Conservation (phyloP, 2,797 vertebrate species). For the Ptychadena robeensis region DNA sequence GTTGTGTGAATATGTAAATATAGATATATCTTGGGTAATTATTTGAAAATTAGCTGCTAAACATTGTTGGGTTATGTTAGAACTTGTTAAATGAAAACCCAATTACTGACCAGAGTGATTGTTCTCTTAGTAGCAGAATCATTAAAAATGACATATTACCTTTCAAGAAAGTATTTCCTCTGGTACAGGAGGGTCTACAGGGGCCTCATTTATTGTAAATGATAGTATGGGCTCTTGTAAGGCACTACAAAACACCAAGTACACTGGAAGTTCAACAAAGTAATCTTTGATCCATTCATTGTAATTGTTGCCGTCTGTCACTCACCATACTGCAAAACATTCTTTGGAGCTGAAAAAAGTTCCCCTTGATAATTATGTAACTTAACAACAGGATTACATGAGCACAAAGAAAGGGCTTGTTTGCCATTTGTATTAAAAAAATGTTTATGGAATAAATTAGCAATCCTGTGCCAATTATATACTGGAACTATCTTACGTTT, state of each 20-base stretch:
- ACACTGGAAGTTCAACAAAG: constrained; percentile 49
- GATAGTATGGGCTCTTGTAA: constrained; percentile 52
- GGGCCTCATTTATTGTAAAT: constrained; percentile 59
- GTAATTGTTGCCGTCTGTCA: constrained; percentile 56
- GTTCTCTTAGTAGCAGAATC: constrained; percentile 50
- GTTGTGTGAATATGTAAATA: constrained; percentile 8
- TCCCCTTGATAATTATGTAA: constrained; percentile 47
- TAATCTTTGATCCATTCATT: constrained; percentile 54
- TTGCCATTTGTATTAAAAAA: background rate
- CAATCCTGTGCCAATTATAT: background rate
- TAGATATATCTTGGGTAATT: constrained; percentile 18
- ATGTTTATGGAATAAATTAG: background rate
- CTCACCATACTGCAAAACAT: constrained; percentile 26
- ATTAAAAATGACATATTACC: constrained; percentile 59
- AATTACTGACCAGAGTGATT: constrained; percentile 56
- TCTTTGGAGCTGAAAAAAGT: constrained; percentile 35
- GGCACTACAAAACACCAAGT: constrained; percentile 43
- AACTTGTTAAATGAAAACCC: constrained; percentile 52
- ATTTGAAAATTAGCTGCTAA: constrained; percentile 29
- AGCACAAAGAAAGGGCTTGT: background rate
- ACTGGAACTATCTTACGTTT: background rate
- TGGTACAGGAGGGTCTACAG: constrained; percentile 57
- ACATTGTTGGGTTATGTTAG: constrained; percentile 50
- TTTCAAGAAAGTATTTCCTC: constrained; percentile 58
- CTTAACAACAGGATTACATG: constrained; percentile 26